Conservation (phyloP, 2,888 invertebrate genomes). For the Tenodera sinensis region DNA sequence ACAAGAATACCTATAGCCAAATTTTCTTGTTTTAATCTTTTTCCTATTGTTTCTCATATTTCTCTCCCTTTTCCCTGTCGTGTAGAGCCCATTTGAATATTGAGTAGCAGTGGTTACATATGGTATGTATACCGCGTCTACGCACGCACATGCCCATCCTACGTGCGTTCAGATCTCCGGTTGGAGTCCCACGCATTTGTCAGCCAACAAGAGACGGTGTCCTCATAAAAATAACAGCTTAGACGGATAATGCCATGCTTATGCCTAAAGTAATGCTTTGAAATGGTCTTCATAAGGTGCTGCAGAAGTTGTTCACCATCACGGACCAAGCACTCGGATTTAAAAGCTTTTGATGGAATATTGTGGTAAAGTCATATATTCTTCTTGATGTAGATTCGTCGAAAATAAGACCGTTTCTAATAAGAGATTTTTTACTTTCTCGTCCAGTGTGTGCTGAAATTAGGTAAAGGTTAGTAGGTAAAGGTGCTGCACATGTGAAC, state of each 20-base stretch:
- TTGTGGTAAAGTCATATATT: too few relatives aligned
- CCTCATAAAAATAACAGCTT: not conserved
- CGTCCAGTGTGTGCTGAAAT: too few relatives aligned
- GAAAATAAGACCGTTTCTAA: too few relatives aligned
- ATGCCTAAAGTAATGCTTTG: not conserved
- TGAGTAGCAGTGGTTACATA: not conserved
- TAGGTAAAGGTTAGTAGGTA: too few relatives aligned
- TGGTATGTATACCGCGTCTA: not conserved
- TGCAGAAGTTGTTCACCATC: not conserved
- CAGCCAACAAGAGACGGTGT: not conserved
- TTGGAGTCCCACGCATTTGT: not conserved
- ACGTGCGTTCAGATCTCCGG: not conserved
- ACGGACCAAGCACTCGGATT: not conserved
- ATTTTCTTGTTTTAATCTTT: not conserved
- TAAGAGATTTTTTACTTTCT: too few relatives aligned
- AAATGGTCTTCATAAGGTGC: not conserved
- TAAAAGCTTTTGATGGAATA: not conserved
- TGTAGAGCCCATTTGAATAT: not conserved
- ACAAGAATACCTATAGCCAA: not conserved
- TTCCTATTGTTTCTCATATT: not conserved
- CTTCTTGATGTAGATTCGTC: too few relatives aligned
- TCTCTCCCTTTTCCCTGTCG: not conserved
- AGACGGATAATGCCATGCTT: not conserved
- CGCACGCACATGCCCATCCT: not conserved
- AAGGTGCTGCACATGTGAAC: too few relatives aligned